A percentile compares a stretch with the other conserved stretches of the same genome.
phyloP scores from a whole-genome alignment of 2,888 invertebrate genomes.

The Eupeodes luniger region DNA sequence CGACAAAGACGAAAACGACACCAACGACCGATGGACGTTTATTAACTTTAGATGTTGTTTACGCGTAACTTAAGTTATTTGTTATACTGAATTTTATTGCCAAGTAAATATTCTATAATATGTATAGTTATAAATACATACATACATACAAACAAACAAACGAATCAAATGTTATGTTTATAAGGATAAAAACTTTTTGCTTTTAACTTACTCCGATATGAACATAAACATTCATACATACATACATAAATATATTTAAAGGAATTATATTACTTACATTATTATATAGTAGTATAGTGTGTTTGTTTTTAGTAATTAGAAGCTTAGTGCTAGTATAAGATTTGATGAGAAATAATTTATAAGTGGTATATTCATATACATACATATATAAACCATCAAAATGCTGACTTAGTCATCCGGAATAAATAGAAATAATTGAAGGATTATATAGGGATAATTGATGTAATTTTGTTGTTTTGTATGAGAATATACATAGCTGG shows the following conservation, averaged over 20 bases:
- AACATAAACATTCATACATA: too few relatives aligned
- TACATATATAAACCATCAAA: neutral
- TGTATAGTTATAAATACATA: slow-evolving; percentile 4
- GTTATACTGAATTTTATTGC: slow-evolving; percentile 55
- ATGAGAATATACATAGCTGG: too few relatives aligned
- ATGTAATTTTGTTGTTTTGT: neutral
- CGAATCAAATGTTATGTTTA: slow-evolving; percentile 45
- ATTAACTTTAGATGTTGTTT: slow-evolving; percentile 64
- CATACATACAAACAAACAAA: neutral
- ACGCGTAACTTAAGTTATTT: slow-evolving; percentile 58
- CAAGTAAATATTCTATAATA: slow-evolving; percentile 16
- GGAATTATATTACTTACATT: neutral
- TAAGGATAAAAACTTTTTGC: slow-evolving; percentile 37
- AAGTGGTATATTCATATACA: too few relatives aligned
- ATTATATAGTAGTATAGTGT: neutral
- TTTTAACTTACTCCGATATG: neutral
- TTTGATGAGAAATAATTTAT: slow-evolving; percentile 16
- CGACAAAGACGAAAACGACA: too few relatives aligned
- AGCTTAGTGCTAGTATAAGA: slow-evolving; percentile 18
- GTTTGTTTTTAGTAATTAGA: slow-evolving; percentile 61
- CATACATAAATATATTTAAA: neutral
- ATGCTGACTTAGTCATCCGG: slow-evolving; percentile 3
- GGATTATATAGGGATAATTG: slow-evolving; percentile 22
- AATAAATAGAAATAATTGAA: slow-evolving; percentile 24
- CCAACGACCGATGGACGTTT: slow-evolving; percentile 23